These are phyloP conservation scores for Bradypodion ventrale DNA, from an alignment of 2,797 vertebrate species.

Conservation along the genomic window DNA sequence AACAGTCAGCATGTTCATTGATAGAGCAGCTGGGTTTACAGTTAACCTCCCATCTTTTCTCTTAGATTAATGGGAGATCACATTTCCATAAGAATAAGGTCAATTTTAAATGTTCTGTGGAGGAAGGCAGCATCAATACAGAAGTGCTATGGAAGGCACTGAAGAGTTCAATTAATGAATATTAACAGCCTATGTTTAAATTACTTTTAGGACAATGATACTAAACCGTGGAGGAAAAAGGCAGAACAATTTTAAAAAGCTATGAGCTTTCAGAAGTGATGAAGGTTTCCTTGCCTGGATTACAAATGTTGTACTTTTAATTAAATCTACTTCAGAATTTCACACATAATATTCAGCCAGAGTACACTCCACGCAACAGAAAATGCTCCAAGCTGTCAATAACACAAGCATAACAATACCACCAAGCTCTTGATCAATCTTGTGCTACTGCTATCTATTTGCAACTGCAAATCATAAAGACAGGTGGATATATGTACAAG, in stretches of 20 bases:
- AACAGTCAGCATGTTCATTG: slow-evolving; percentile 43
- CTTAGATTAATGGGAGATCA: slow-evolving; percentile 63
- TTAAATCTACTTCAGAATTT: slow-evolving; percentile 40
- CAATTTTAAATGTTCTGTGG: slow-evolving; percentile 68
- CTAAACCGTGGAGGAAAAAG: slow-evolving; percentile 46
- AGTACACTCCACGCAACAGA: not conserved
- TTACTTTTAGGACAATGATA: slow-evolving; percentile 63
- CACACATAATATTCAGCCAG: not conserved
- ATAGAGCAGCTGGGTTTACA: slow-evolving; percentile 63
- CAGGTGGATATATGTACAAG: too few species aligned
- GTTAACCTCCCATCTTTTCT: slow-evolving; percentile 56
- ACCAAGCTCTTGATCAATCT: not conserved
- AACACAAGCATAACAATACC: not conserved
- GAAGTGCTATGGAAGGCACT: slow-evolving; percentile 58
- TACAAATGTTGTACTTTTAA: slow-evolving; percentile 22
- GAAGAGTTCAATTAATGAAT: slow-evolving; percentile 72
- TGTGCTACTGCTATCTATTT: not conserved
- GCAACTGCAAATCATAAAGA: too few species aligned
- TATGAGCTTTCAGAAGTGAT: slow-evolving; percentile 37
- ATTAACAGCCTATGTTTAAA: slow-evolving; percentile 68
- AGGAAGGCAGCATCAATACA: slow-evolving; percentile 50
- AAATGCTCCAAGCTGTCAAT: not conserved
- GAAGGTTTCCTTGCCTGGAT: slow-evolving; percentile 25
- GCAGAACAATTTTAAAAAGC: slow-evolving; percentile 57
- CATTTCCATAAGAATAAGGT: slow-evolving; percentile 72